Evolutionary conservation across 92 coral and sea anemone genomes (phyloP).

Genomic region (Porites lobata): DNA sequence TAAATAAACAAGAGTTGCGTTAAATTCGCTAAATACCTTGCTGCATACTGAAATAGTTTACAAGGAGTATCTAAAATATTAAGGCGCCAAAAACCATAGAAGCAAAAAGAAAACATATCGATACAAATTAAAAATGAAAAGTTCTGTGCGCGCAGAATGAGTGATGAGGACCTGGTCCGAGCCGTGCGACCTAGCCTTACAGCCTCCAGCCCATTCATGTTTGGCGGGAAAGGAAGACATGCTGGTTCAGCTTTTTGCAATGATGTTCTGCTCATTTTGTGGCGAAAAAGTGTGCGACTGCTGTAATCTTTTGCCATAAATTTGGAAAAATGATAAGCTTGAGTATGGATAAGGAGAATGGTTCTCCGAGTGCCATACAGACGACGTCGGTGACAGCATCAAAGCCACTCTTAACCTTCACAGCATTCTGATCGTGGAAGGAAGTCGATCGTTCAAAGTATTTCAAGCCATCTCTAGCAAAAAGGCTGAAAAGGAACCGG

Average conservation of each 20-base stretch:
- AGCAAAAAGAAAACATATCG: too few relatives aligned
- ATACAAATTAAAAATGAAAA: too few relatives aligned
- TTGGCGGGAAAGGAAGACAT: neutral
- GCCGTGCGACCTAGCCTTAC: too few relatives aligned
- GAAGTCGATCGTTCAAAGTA: constrained; percentile 49
- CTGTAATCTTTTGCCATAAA: constrained; percentile 31
- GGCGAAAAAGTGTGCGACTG: constrained; percentile 37
- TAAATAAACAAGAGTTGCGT: too few relatives aligned
- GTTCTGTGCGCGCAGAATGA: too few relatives aligned
- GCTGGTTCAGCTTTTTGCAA: constrained; percentile 13
- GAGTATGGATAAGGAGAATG: constrained; percentile 18
- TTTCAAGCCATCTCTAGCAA: constrained; percentile 14
- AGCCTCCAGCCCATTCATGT: neutral
- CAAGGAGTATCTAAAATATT: too few relatives aligned
- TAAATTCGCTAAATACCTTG: too few relatives aligned
- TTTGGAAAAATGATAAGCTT: constrained; percentile 47
- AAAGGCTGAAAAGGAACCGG: constrained; percentile 38
- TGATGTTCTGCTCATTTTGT: constrained; percentile 62
- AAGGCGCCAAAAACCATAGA: too few relatives aligned
- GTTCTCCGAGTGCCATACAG: constrained; percentile 31
- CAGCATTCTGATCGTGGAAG: constrained; percentile 57
- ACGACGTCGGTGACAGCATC: constrained; percentile 33
- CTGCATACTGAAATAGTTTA: too few relatives aligned
- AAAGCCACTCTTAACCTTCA: constrained; percentile 38
- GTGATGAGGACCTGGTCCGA: too few relatives aligned